phyloP scores from a whole-genome alignment of 2,113 vertebrate genomes.

The Lamprotornis superbus region DNA sequence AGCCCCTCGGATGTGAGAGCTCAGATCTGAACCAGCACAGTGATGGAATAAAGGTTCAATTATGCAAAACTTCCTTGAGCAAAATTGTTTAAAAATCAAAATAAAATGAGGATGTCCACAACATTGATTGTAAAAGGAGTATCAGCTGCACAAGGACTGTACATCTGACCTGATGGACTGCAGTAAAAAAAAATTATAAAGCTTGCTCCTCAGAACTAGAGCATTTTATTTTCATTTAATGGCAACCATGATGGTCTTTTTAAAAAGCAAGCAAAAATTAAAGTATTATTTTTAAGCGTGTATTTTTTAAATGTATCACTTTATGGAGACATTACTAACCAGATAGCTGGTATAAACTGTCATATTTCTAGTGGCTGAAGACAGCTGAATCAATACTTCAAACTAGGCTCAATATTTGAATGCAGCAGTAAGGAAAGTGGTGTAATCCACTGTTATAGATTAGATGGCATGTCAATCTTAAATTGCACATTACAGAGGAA shows the following conservation, averaged over 20 bases:
- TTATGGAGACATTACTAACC: slow-evolving; percentile 49
- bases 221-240: slow-evolving; percentile 27
- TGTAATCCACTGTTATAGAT: slow-evolving; percentile 30
- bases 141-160: not conserved
- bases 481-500: slow-evolving; percentile 16
- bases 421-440: slow-evolving; percentile 18
- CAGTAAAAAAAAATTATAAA: slow-evolving; percentile 13
- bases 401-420: slow-evolving; percentile 39
- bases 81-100: slow-evolving; percentile 15
- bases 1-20: not conserved
- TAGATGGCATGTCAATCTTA: not conserved
- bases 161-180: not conserved
- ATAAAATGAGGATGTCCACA: not conserved
- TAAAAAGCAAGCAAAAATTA: slow-evolving; percentile 45
- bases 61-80: not conserved
- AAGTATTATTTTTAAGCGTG: slow-evolving; percentile 28
- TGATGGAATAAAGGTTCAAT: not conserved
- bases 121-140: not conserved
- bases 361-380: slow-evolving; percentile 33
- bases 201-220: slow-evolving; percentile 5
- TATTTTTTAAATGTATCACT: slow-evolving; percentile 41
- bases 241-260: slow-evolving; percentile 11
- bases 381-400: slow-evolving; percentile 42
- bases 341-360: slow-evolving; percentile 35
- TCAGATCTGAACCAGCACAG: not conserved